Evolutionary conservation across 2,888 invertebrate genomes (phyloP).

Genomic region (Frankliniella fusca): DNA sequence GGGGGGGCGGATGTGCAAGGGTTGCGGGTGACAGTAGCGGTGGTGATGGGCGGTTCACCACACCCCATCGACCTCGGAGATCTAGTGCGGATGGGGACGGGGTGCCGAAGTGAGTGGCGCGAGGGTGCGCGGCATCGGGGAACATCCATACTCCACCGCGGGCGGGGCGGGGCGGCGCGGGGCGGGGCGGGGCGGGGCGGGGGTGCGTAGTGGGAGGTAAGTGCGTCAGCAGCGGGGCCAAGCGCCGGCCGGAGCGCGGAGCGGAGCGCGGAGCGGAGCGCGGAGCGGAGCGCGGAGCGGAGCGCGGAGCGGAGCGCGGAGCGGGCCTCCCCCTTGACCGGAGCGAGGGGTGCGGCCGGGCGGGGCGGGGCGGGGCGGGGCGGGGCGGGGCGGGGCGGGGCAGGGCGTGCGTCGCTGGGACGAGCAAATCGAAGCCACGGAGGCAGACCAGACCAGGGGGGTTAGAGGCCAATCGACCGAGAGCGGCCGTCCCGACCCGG

Average conservation of each 20-base stretch:
- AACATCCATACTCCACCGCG: slow-evolving; percentile 41
- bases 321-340: background rate
- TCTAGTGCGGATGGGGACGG: too few species aligned
- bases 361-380: background rate
- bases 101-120: too few species aligned
- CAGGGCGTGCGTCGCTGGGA: background rate
- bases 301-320: background rate
- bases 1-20: too few species aligned
- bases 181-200: slow-evolving; percentile 23
- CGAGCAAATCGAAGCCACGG: slow-evolving; percentile 8
- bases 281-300: background rate
- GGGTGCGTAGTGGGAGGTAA: slow-evolving; percentile 39
- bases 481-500: slow-evolving; percentile 1
- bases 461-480: too few species aligned
- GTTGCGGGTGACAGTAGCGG: too few species aligned
- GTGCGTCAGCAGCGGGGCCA: slow-evolving; percentile 34
- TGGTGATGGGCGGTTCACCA: too few species aligned
- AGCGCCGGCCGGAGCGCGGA: background rate
- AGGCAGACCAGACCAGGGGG: slow-evolving; percentile 3
- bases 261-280: background rate
- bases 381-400: background rate
- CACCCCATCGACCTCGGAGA: too few species aligned
- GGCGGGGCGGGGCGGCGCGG: slow-evolving; percentile 39
- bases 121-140: slow-evolving; percentile 38
- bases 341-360: background rate